Evolutionary conservation across 2,888 invertebrate genomes (phyloP).

Genomic region (Fissipunctia ypsillon): DNA sequence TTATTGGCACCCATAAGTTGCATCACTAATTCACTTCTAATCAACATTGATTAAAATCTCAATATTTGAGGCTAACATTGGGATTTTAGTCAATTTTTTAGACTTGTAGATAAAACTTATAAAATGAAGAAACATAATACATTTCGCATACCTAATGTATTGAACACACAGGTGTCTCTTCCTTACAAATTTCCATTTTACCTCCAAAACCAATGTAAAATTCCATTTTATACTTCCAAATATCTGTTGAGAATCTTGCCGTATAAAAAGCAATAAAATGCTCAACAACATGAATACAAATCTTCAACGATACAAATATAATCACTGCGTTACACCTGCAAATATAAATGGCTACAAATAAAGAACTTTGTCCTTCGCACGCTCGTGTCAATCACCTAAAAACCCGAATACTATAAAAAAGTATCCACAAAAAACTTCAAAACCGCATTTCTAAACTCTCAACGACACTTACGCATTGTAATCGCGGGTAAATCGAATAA

Average conservation of each 20-base stretch:
- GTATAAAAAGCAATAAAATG: slow-evolving; percentile 57
- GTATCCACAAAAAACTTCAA: slow-evolving; percentile 69
- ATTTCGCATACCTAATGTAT: background rate
- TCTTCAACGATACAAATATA: slow-evolving; percentile 66
- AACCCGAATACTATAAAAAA: slow-evolving; percentile 61
- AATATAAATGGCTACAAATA: slow-evolving; percentile 60
- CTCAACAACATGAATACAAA: slow-evolving; percentile 60
- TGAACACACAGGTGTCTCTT: slow-evolving; percentile 14
- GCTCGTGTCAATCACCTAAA: slow-evolving; percentile 67
- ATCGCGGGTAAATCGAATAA: slow-evolving; percentile 87
- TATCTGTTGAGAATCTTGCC: slow-evolving; percentile 30
- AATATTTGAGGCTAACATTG: background rate
- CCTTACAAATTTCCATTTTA: slow-evolving; percentile 10
- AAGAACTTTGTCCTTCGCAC: slow-evolving; percentile 56
- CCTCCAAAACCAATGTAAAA: slow-evolving; percentile 26
- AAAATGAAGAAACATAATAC: background rate
- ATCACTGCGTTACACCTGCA: slow-evolving; percentile 55
- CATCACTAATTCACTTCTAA: no score
- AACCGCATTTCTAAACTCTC: slow-evolving; percentile 77
- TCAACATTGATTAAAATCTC: no score
- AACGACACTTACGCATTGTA: slow-evolving; percentile 86
- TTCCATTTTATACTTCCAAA: slow-evolving; percentile 33
- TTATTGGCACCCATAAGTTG: no score
- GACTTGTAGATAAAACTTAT: background rate
- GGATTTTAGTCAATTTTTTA: no score